Evolutionary conservation across 2,797 vertebrate species (phyloP), one percentile per base, ranked within the genome.

Genomic region (Hemibagrus guttatus): DNA sequence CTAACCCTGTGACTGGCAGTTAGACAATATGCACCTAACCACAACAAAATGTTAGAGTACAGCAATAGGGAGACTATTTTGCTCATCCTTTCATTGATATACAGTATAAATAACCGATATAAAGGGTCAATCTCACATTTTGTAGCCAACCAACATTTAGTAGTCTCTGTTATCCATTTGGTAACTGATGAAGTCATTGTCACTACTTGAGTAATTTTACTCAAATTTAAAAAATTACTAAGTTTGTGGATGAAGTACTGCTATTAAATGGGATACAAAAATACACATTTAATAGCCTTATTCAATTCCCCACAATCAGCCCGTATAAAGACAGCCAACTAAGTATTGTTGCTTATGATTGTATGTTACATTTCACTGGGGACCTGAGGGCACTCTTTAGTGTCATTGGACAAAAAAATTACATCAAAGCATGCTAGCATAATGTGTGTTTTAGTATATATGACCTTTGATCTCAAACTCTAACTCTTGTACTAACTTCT

Each of bases 401-500:
- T 71, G 52, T 87, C 4, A 84, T 23, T 80, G 28, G 39, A 49
- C 26, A 52, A 58, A 42, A 8, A 59, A 14, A n/a, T 17, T 80
- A 26, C 13, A 46, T 69, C 71, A 58, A 14, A 52, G 66, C 52
- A 66, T 87, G 35, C 14, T 79, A 68, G 21, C 35, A 23, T 72
- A 46, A 52, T 39, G 13, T 63, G 46, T 66, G 39, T 85, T 72
- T 31, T 75, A 88, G 1, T 21, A 80, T 52, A 82, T 49, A 26
- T 72, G 46, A 76, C 58, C 61, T 39, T 68, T 87, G 61, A 78
- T 58, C 16, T 69, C 84, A 75, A 85, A 17, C 23, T 28, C 91
- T 95, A 90, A 93, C 89, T 81, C 87, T 79, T 87, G 84, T 54
- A 93, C 92, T 93, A 91, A 94, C 91, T 89, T 66, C 92, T 92